Percentiles rank a stretch among this genome's conserved stretches.
phyloP scores from a whole-genome alignment of 2,797 vertebrate genomes.

The Loriculus beryllinus region DNA sequence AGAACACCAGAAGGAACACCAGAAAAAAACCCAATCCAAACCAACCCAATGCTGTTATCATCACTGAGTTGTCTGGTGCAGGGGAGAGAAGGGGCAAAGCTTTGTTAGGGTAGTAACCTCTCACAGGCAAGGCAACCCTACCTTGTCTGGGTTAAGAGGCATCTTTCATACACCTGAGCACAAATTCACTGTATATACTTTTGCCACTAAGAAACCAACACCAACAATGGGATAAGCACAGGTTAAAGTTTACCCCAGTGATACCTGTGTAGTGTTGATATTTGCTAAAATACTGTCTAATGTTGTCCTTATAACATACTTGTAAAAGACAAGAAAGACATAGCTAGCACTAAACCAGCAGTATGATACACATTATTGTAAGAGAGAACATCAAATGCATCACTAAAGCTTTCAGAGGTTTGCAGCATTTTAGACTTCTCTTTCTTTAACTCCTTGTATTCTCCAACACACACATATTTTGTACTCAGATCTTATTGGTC shows the following conservation, averaged over 20 bases:
- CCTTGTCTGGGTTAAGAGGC: neutral
- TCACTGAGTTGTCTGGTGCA: neutral
- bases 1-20: too few relatives aligned
- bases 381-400: neutral
- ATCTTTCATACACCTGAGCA: neutral
- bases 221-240: neutral
- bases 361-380: neutral
- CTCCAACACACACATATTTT: neutral
- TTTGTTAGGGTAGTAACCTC: neutral
- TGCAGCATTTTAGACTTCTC: neutral
- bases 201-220: neutral
- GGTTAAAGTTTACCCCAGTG: neutral
- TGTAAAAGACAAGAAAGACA: neutral
- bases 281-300: neutral
- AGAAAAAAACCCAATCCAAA: neutral
- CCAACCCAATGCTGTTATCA: neutral
- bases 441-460: neutral
- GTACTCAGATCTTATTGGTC: neutral
- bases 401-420: neutral
- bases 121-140: neutral
- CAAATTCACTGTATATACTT: rapidly evolving
- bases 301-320: neutral
- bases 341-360: neutral
- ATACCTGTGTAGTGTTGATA: neutral
- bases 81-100: neutral